These are phyloP conservation scores for Cavia porcellus DNA, from an alignment of 2,113 vertebrate genomes.

Conservation along the genomic window DNA sequence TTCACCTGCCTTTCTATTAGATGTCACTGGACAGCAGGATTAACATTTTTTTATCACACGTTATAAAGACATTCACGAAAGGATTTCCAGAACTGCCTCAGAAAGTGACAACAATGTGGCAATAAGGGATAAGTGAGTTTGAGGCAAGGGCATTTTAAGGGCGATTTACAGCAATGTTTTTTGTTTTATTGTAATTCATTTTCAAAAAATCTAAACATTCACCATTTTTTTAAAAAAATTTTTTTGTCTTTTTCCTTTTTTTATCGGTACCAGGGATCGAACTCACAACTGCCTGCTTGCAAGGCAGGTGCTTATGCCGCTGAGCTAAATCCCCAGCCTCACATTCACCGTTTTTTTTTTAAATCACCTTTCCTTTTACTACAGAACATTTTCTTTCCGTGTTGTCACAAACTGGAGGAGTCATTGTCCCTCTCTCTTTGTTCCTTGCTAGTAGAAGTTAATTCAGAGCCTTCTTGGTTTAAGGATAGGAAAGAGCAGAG, in stretches of 20 bases:
- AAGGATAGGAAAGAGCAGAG: neutral
- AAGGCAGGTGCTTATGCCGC: no score
- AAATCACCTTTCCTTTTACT: neutral
- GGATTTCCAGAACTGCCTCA: neutral
- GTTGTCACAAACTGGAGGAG: neutral
- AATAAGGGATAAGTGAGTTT: neutral
- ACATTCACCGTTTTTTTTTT: neutral
- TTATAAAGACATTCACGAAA: neutral
- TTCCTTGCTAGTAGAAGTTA: neutral
- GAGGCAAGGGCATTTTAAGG: neutral
- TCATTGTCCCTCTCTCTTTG: neutral
- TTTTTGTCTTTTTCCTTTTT: no score
- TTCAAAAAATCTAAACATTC: neutral
- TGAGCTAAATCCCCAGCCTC: no score
- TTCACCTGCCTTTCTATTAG: neutral
- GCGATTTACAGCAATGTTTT: neutral
- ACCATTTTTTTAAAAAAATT: no score
- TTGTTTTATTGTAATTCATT: neutral
- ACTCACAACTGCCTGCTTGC: no score
- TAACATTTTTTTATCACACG: neutral
- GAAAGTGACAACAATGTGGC: neutral
- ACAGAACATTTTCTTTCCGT: neutral
- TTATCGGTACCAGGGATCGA: no score
- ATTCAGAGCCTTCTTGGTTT: neutral
- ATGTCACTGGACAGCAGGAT: neutral